Percentiles rank a stretch among this genome's conserved stretches.
phyloP scores from a whole-genome alignment of 2,797 vertebrate genomes.

The Apodemus agrarius region DNA sequence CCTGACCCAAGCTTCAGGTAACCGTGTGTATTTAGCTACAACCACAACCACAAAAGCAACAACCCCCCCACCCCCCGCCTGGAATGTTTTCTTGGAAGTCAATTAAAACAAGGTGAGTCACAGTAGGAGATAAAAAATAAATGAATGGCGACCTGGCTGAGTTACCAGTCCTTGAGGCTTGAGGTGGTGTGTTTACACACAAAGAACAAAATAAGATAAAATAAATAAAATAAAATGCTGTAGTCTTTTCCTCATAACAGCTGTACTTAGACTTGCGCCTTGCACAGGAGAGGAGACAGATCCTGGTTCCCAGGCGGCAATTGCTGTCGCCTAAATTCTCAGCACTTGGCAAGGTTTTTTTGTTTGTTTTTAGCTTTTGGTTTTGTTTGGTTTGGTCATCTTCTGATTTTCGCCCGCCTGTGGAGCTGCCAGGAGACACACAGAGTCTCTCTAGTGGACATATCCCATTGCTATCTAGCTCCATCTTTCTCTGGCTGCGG shows the following conservation, averaged over 20 bases:
- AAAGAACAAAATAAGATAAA: constrained; percentile 59
- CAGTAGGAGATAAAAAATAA: constrained; percentile 72
- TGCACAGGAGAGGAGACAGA: constrained; percentile 66
- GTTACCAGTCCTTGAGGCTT: constrained; percentile 52
- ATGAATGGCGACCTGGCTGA: no score
- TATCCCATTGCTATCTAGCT: fast-evolving
- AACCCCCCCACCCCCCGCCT: background rate
- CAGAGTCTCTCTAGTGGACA: background rate
- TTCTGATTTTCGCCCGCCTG: constrained; percentile 72
- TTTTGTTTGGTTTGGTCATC: constrained; percentile 54
- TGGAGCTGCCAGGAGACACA: constrained; percentile 69
- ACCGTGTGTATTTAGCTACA: constrained; percentile 63
- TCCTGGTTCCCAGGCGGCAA: constrained; percentile 67
- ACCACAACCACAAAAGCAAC: constrained; percentile 60
- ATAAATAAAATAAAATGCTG: constrained; percentile 53
- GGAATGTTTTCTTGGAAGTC: constrained; percentile 74
- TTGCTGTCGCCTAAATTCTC: constrained; percentile 40
- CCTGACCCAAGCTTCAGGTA: constrained; percentile 33
- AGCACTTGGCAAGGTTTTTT: constrained; percentile 59
- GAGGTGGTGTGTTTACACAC: constrained; percentile 78
- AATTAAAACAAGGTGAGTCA: constrained; percentile 59
- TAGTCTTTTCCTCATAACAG: constrained; percentile 72
- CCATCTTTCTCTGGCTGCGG: constrained; percentile 18
- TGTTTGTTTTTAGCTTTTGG: background rate
- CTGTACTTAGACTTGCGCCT: constrained; percentile 69